Conservation (phyloP, 2,113 vertebrate species). For the Pseudopipra pipra region DNA sequence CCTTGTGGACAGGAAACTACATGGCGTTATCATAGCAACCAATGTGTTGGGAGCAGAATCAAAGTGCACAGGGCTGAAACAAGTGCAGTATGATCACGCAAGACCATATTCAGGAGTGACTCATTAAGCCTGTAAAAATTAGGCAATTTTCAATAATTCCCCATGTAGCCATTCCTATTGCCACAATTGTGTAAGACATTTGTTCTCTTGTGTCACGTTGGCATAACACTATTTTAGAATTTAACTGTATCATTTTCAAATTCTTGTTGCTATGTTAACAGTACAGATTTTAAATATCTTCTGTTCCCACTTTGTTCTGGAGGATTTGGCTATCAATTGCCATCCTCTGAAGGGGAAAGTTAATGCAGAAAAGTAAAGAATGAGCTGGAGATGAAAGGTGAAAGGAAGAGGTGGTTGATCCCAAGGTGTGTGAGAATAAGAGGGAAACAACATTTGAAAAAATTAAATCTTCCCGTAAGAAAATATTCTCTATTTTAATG, state of each 20-base stretch:
- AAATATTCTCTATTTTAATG: background rate
- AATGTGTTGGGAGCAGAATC: conserved; percentile 19
- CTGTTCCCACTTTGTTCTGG: conserved; percentile 46
- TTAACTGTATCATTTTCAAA: conserved; percentile 55
- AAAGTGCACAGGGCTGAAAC: background rate
- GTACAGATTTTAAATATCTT: conserved; percentile 57
- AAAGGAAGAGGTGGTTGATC: background rate
- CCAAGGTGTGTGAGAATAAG: background rate
- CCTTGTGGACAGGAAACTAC: background rate
- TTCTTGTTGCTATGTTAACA: conserved; percentile 49
- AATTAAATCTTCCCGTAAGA: background rate
- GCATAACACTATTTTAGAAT: conserved; percentile 13
- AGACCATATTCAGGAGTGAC: conserved; percentile 3
- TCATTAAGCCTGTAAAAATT: conserved; percentile 33
- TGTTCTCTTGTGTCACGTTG: conserved; percentile 29
- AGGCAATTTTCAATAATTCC: conserved; percentile 30
- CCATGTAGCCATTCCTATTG: background rate
- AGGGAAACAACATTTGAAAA: background rate
- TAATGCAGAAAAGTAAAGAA: conserved; percentile 47
- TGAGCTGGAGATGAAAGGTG: background rate
- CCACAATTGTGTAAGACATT: background rate
- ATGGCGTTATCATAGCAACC: conserved; percentile 22
- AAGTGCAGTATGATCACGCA: background rate
- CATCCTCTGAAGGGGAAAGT: conserved; percentile 49
- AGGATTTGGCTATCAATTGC: conserved; percentile 46